Evolutionary conservation across 2,888 invertebrate species (phyloP), one percentile per base, ranked within the genome.

Genomic region (Macaria notata): DNA sequence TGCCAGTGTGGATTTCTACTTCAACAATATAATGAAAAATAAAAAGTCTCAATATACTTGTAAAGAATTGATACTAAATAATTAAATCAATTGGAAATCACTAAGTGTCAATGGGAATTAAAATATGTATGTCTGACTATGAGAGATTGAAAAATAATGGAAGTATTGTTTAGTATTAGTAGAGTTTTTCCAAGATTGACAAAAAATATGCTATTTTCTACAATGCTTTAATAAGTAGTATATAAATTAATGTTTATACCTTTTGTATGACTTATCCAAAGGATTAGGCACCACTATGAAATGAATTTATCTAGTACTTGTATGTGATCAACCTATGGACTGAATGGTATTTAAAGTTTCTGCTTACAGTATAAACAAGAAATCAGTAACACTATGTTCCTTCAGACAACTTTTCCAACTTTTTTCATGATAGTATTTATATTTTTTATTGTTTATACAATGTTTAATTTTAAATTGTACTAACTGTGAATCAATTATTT

Each of bases 311-410:
- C 74, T 59, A 55, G 47, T 41, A 59, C 53, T 54, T 46, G n/a
- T 47, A 57, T 82, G 83, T 88, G 86, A 87, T 86, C 78, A 78
- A 78, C 72, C 72, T 74, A 71, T 70, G 77, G 88, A 88, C 86
- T 88, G 88, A 88, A 76, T 73, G 71, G 79, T 73, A 73, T 71
- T 64, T 69, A 50, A 55, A 61, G 58, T 63, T 60, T 58, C 65
- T 61, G 57, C 66, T 62, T 66, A 43, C 49, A 47, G n/a, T 53
- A 53, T 53, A 44, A 46, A 46, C 46, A 54, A 42, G 49, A 44
- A 41, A 41, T 41, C n/a, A n/a, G 9, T 41, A 41, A n/a, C 9
- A 4, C 4, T n/a, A 41, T 41, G 8, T 41, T 41, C 41, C 9
- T 41, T 31, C 19, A 47, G 33, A 54, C 47, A 75, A 70, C 33